A percentile compares a stretch with the other conserved stretches of the same genome.
Evolutionary conservation across 2,113 vertebrate species (phyloP).

Genomic region (Perca fluviatilis): DNA sequence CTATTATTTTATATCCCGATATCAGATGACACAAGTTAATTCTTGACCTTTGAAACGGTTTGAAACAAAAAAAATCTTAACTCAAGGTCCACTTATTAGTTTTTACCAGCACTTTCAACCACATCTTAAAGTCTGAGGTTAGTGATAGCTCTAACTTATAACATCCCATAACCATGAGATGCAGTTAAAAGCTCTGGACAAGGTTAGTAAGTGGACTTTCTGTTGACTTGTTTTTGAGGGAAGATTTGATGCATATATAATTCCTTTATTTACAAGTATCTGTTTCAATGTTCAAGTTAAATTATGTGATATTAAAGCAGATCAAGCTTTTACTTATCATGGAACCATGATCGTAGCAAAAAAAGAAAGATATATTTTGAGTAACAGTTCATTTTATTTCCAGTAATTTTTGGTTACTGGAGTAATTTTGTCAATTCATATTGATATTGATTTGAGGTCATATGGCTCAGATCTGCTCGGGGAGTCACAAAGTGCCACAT

Average conservation of each 20-base stretch:
- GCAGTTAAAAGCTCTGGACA: no score
- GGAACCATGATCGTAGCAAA: not conserved
- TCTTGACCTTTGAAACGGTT: not conserved
- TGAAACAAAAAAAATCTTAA: not conserved
- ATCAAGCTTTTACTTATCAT: not conserved
- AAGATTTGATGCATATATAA: not conserved
- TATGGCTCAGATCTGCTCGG: constrained; percentile 10
- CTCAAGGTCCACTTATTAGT: not conserved
- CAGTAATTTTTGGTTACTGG: not conserved
- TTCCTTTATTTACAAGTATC: not conserved
- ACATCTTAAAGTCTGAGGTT: not conserved
- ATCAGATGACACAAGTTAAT: not conserved
- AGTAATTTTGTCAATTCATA: constrained; percentile 4
- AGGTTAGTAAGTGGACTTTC: no score
- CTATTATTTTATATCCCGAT: not conserved
- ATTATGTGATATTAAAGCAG: not conserved
- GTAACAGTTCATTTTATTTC: not conserved
- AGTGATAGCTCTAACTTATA: not conserved
- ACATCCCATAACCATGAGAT: not conserved
- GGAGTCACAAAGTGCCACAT: constrained; percentile 12
- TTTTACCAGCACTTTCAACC: not conserved
- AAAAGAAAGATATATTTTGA: not conserved
- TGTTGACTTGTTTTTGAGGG: not conserved
- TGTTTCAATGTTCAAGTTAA: not conserved
- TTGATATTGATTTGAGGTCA: constrained; percentile 25